phyloP scores from a whole-genome alignment of 2,113 vertebrate species.

The Hirundichthys speculiger region DNA sequence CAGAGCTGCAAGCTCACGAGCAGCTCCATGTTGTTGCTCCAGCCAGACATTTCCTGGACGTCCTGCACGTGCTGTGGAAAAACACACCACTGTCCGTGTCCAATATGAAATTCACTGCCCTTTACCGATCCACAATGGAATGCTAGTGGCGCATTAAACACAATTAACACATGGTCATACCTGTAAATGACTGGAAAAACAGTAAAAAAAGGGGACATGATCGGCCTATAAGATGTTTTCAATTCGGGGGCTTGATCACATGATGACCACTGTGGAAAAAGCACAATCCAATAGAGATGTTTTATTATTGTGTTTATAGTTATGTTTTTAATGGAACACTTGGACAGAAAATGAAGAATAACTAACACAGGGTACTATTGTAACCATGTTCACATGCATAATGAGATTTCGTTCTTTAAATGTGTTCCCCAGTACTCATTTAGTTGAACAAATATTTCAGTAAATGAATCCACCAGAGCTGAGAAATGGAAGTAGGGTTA shows the following conservation, averaged over 20 bases:
- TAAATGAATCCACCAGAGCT: no score
- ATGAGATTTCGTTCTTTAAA: no score
- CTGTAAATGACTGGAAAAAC: constrained; percentile 60
- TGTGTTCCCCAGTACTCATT: no score
- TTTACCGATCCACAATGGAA: constrained; percentile 57
- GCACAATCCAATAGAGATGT: background rate
- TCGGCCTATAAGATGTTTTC: constrained; percentile 46
- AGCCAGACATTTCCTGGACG: constrained; percentile 66
- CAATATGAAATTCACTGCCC: constrained; percentile 43
- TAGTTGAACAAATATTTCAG: no score
- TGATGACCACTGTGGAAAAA: constrained; percentile 37
- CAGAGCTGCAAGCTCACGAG: constrained; percentile 26
- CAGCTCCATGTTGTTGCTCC: constrained; percentile 31
- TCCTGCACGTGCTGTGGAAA: constrained; percentile 61
- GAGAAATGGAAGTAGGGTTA: no score
- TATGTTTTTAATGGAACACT: constrained; percentile 25
- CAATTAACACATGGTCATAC: constrained; percentile 51
- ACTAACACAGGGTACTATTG: background rate
- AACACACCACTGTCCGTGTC: constrained; percentile 45
- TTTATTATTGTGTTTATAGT: constrained; percentile 28
- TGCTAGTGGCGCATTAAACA: constrained; percentile 57
- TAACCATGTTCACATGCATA: no score
- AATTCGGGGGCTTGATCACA: constrained; percentile 20
- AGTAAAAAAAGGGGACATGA: constrained; percentile 37
- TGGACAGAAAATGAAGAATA: background rate